Evolutionary conservation across 2,113 vertebrate species (phyloP).

Genomic region (Capreolus pygargus): DNA sequence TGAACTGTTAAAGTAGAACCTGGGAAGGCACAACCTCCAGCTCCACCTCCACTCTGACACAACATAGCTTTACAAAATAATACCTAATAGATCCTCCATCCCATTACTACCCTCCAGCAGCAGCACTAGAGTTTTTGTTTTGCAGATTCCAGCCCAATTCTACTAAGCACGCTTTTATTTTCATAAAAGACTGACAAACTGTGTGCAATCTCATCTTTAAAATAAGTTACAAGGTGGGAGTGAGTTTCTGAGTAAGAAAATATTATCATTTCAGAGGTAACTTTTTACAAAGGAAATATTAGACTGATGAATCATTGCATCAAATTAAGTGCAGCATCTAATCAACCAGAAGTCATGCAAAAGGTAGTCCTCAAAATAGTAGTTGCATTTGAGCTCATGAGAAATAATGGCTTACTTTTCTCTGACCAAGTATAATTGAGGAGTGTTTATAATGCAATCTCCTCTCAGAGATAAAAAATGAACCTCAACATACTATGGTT

Average conservation of each 20-base stretch:
- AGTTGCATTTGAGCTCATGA: background rate
- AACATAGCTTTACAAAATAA: background rate
- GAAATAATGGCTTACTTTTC: background rate
- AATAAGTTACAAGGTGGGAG: constrained; percentile 8
- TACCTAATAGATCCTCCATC: background rate
- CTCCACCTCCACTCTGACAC: background rate
- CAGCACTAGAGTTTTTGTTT: background rate
- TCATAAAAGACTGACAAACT: background rate
- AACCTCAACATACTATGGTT: background rate
- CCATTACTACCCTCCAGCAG: background rate
- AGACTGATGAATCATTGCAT: background rate
- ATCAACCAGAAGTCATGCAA: background rate
- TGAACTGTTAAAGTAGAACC: background rate
- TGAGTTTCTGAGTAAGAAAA: background rate
- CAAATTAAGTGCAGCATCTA: background rate
- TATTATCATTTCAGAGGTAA: background rate
- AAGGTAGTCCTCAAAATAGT: background rate
- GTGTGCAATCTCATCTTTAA: background rate
- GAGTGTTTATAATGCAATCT: background rate
- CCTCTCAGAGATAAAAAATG: background rate
- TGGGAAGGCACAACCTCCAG: background rate
- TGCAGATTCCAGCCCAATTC: background rate
- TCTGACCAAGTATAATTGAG: background rate
- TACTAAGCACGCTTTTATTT: background rate
- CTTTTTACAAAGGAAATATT: background rate